Evolutionary conservation across 2,113 vertebrate species (phyloP).

Genomic region (Pantherophis guttatus): DNA sequence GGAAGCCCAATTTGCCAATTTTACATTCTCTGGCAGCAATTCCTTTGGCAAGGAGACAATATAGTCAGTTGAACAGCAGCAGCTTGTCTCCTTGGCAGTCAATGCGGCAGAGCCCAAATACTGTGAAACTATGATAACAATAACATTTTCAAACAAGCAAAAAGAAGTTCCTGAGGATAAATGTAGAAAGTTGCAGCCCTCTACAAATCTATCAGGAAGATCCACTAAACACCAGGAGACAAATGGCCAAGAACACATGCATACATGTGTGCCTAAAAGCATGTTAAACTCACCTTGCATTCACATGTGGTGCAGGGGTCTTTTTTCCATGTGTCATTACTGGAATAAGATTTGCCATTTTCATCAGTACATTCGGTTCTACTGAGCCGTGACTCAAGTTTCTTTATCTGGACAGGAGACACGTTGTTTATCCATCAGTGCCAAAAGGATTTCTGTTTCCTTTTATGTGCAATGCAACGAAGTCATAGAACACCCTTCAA

Average conservation of each 20-base stretch:
- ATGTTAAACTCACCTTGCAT: conserved; percentile 79
- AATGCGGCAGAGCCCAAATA: neutral
- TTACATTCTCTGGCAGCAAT: neutral
- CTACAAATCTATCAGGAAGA: neutral
- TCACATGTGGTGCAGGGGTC: conserved; percentile 86
- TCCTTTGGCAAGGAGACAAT: neutral
- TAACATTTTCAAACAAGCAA: neutral
- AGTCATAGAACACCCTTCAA: neutral
- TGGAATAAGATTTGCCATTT: conserved; percentile 73
- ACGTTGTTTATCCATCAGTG: neutral
- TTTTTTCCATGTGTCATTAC: conserved; percentile 82
- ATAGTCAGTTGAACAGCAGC: neutral
- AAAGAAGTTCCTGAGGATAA: neutral
- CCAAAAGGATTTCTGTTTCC: neutral
- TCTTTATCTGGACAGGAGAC: conserved; percentile 83
- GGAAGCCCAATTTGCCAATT: neutral
- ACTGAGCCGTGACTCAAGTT: conserved; percentile 89
- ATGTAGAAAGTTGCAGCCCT: neutral
- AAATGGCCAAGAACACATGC: neutral
- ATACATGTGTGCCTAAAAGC: neutral
- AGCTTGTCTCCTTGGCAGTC: neutral
- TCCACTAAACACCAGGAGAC: neutral
- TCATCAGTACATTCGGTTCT: conserved; percentile 84
- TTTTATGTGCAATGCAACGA: neutral
- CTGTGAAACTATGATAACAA: neutral